Evolutionary conservation across 2,797 vertebrate species (phyloP).

Genomic region (Octomys mimax): DNA sequence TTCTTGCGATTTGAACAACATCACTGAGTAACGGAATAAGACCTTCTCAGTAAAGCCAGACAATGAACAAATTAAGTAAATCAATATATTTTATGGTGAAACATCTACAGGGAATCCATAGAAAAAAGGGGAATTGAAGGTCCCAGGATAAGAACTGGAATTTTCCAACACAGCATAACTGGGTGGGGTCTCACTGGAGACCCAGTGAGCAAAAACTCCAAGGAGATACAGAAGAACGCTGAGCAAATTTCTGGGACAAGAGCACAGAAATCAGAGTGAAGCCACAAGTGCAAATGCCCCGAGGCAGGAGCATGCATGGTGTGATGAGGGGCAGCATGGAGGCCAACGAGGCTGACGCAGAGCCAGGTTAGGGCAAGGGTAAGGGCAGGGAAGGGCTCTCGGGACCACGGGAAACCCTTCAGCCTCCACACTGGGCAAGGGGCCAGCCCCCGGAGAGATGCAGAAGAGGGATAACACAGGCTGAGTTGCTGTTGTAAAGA

Average conservation of each 20-base stretch:
- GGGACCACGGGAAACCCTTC: not conserved
- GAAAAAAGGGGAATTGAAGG: not conserved
- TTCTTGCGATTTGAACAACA: not conserved
- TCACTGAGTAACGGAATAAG: not conserved
- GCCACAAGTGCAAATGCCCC: not conserved
- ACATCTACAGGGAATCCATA: not conserved
- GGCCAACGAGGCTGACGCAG: not conserved
- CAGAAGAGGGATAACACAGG: not conserved
- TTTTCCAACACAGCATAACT: not conserved
- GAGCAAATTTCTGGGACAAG: not conserved
- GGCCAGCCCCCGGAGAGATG: not conserved
- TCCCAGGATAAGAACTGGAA: not conserved
- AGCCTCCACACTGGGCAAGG: not conserved
- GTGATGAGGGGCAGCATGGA: not conserved
- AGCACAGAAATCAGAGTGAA: not conserved
- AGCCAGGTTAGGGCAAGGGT: not conserved
- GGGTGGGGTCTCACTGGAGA: not conserved
- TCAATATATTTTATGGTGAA: not conserved
- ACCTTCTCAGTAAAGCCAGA: not conserved
- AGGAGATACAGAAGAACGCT: not conserved
- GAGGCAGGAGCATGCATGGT: not conserved
- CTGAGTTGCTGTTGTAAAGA: not conserved
- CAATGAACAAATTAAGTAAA: not conserved
- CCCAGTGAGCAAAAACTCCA: not conserved
- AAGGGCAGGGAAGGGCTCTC: not conserved